These are phyloP conservation scores for Neostethus bicornis DNA, from an alignment of 2,797 vertebrate species.

Conservation along the genomic window DNA sequence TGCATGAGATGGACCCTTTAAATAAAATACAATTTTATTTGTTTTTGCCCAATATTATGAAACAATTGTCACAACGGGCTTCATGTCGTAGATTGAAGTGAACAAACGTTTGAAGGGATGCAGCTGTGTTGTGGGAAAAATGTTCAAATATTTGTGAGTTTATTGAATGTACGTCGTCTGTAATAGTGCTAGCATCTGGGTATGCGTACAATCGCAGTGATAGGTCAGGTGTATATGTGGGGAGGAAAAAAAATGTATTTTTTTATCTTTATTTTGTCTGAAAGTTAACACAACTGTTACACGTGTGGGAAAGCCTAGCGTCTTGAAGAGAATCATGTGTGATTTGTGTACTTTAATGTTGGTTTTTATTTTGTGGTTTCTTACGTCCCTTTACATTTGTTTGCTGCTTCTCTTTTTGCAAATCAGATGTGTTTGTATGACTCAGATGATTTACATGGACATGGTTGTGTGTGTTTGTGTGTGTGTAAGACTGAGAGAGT, in stretches of 20 bases:
- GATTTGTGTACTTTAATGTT: conserved; percentile 4
- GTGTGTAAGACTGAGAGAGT: conserved; percentile 11
- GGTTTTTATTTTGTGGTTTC: conserved; percentile 43
- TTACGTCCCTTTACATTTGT: conserved; percentile 77
- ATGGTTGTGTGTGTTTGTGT: conserved; percentile 25
- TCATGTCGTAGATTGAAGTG: too few relatives aligned
- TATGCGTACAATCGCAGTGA: conserved; percentile 67
- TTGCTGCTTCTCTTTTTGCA: conserved; percentile 82
- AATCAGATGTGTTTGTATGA: conserved; percentile 85
- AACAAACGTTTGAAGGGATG: conserved; percentile 49
- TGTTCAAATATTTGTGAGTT: conserved; percentile 12
- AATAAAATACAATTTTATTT: too few relatives aligned
- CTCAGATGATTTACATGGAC: conserved; percentile 69
- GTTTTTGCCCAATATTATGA: too few relatives aligned
- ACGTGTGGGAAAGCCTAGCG: conserved; percentile 22
- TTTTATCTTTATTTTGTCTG: conserved; percentile 70
- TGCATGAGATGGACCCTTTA: too few relatives aligned
- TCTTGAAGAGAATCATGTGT: conserved; percentile 44
- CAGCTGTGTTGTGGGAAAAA: conserved; percentile 19
- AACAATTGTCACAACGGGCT: too few relatives aligned
- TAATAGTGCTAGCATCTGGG: conserved; percentile 68
- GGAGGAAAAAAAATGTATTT: conserved; percentile 72
- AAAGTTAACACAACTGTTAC: conserved; percentile 31
- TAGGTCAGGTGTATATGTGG: conserved; percentile 71
- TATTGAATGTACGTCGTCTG: conserved; percentile 38